These are phyloP conservation scores for Chrysocyon brachyurus DNA, from an alignment of 2,797 vertebrate genomes.

Conservation along the genomic window DNA sequence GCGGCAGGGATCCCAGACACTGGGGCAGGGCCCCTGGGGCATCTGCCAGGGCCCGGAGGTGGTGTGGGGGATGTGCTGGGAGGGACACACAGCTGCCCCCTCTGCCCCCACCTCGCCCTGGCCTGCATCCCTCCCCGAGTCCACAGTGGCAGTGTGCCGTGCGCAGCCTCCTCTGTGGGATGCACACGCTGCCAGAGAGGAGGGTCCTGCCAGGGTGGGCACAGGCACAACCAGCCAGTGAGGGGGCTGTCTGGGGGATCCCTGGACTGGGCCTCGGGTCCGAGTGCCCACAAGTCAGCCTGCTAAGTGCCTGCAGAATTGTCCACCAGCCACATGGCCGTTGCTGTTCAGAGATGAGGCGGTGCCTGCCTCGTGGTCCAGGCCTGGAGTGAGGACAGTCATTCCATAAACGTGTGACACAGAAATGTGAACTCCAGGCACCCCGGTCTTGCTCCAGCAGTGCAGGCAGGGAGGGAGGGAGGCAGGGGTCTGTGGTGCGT, in stretches of 20 bases:
- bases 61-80: not conserved
- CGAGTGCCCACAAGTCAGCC: not conserved
- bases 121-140: not conserved
- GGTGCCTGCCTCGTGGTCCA: not conserved
- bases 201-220: not conserved
- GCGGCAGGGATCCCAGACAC: not conserved
- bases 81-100: not conserved
- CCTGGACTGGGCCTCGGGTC: not conserved
- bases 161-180: not conserved
- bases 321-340: accelerated
- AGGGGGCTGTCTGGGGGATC: not conserved
- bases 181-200: not conserved
- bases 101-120: not conserved
- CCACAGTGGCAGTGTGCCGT: not conserved
- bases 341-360: not conserved
- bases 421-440: not conserved
- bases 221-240: not conserved
- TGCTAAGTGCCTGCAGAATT: not conserved
- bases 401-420: accelerated
- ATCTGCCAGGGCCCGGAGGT: not conserved
- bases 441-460: not conserved
- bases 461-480: too few species aligned
- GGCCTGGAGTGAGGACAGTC: not conserved
- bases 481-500: accelerated
- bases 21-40: not conserved